Base-by-base conservation (phyloP, 1,140 invertebrate genomes). In the Drosophila parabipectinata region DNA sequence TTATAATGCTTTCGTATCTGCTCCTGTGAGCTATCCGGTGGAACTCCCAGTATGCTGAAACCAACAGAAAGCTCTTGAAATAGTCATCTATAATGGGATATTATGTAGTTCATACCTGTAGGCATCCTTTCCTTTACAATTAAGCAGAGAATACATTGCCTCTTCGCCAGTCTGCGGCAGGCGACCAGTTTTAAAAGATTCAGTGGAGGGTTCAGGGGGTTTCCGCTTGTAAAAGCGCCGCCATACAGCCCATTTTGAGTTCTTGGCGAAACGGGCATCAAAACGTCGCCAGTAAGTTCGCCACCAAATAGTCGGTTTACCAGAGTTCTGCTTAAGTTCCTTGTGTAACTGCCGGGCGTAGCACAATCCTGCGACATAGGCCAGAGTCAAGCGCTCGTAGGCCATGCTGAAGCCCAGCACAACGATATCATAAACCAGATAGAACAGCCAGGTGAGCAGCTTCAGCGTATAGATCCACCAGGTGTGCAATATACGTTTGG, bases 1-100 rank as follows among this genome's bases (percentile, higher is more conserved):
- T 97, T 96, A 91, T 98, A 98, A 93, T 98, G 98, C 81, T 96
- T 96, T 85, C 97, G 97, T 80, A 99, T 98, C 81, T 98, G 97
- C 79, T 98, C 98, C 89, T 98, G 97, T 15, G 96, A 95, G 90
- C 97, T 97, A 48, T 96, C 95, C 48, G 95, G 95, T 45, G 96
- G 95, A 3, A 99, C 96, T 44, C 96, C 98, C 62, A 98, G 92
- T 93, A 98, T 97, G 93, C 96, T 97, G 89, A n/a, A 92, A 90
- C 1, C 8, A 14, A 45, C 2, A 28, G 12, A 39, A 12, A 24
- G 15, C 7, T 8, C 7, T 39, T 18, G 2, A 0, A 51, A 28
- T 1, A 52, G 1, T 4, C 8, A 8, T 6, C 15, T 0, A 24
- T 7, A 0, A 15, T 7, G 18, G 7, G 28, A 15, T 0, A 6